Conservation (phyloP, 2,888 invertebrate species). For the Celastrina argiolus region DNA sequence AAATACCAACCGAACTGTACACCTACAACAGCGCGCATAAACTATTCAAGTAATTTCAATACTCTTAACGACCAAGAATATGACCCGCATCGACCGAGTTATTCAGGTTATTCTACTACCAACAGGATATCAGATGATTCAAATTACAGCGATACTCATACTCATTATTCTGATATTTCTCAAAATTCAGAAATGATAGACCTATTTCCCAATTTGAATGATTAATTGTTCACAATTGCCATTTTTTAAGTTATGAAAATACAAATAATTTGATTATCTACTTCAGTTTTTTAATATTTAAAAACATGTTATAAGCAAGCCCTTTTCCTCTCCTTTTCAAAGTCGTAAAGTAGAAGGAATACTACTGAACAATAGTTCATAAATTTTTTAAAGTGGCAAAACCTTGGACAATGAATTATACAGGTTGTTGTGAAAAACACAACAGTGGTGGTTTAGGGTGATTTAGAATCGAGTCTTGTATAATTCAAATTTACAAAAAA, state of each 20-base stretch:
- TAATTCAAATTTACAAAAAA: slow-evolving; percentile 10
- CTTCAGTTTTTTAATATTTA: too few species aligned
- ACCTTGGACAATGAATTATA: too few species aligned
- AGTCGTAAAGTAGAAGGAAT: too few species aligned
- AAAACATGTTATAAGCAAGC: too few species aligned
- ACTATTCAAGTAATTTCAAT: slow-evolving; percentile 1
- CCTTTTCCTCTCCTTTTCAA: too few species aligned
- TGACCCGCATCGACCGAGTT: slow-evolving; percentile 26
- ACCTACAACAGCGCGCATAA: slow-evolving; percentile 3
- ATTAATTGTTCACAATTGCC: slow-evolving; percentile 10
- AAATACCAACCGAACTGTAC: not conserved
- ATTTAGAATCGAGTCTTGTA: slow-evolving; percentile 8
- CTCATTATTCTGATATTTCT: slow-evolving; percentile 8
- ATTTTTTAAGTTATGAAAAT: slow-evolving; percentile 29
- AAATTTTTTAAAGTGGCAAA: slow-evolving; percentile 10
- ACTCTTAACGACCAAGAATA: slow-evolving; percentile 5
- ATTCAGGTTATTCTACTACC: slow-evolving; percentile 30
- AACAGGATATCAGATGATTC: slow-evolving; percentile 31
- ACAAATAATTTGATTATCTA: slow-evolving; percentile 32
- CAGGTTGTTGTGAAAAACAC: too few species aligned
- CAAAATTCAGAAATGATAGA: slow-evolving; percentile 8
- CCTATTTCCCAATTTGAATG: slow-evolving; percentile 1
- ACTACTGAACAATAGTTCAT: slow-evolving; percentile 1
- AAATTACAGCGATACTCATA: slow-evolving; percentile 14
- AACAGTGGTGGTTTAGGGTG: slow-evolving; percentile 8